Evolutionary conservation across 2,113 vertebrate species (phyloP).

Genomic region (Capreolus pygargus): DNA sequence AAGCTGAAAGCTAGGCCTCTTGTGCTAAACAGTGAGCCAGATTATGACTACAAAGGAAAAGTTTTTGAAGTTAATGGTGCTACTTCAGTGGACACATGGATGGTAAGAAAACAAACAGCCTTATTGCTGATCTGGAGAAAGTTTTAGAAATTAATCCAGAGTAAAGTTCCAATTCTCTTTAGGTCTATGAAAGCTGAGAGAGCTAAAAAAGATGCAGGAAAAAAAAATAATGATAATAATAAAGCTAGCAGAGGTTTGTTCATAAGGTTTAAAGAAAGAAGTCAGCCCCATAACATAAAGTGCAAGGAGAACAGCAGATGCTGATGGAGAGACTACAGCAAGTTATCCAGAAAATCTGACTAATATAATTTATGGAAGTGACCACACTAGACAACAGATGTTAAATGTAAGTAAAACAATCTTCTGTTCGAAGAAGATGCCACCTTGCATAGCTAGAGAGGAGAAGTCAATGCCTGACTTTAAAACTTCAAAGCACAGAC

Average conservation of each 20-base stretch:
- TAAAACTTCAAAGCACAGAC: background rate
- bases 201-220: background rate
- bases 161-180: background rate
- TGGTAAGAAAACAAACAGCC: background rate
- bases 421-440: background rate
- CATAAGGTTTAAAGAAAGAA: background rate
- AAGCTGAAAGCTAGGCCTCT: background rate
- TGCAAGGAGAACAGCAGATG: background rate
- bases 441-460: background rate
- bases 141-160: background rate
- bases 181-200: background rate
- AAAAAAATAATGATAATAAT: background rate
- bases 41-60: background rate
- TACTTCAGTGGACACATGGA: background rate
- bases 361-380: background rate
- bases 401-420: background rate
- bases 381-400: background rate
- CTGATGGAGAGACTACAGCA: background rate
- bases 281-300: fast-evolving
- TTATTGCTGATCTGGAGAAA: background rate
- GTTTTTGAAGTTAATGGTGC: background rate
- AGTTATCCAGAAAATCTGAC: background rate
- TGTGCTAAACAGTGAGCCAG: background rate
- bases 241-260: background rate
- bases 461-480: background rate